phyloP scores from a whole-genome alignment of 1,140 invertebrate genomes.

The Caerostris darwini region DNA sequence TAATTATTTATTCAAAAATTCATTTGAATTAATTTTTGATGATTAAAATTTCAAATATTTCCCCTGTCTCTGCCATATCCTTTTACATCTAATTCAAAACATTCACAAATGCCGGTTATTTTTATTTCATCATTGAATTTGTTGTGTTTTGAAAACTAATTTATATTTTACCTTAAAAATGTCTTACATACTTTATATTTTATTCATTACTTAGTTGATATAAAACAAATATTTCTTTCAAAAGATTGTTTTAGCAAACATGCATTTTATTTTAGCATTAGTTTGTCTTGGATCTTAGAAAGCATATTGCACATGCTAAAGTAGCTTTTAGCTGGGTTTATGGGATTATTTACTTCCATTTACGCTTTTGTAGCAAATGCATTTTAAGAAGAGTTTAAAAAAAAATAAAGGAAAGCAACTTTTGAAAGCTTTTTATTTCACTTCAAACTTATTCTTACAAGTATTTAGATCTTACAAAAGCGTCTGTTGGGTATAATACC shows the following conservation, averaged over 20 bases:
- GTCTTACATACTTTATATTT: no score
- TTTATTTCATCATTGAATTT: no score
- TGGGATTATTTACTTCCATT: constrained; percentile 37
- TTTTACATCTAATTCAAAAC: no score
- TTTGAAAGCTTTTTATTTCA: constrained; percentile 23
- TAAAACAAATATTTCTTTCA: background rate
- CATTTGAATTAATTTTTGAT: no score
- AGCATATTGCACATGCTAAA: background rate
- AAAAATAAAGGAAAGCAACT: background rate
- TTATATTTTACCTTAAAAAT: no score
- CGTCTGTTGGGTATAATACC: constrained; percentile 30
- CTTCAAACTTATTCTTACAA: constrained; percentile 13
- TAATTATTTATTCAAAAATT: no score
- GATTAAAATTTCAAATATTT: no score
- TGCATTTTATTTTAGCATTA: background rate
- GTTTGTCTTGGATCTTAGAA: background rate
- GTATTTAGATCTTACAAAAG: constrained; percentile 18
- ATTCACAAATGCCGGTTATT: no score
- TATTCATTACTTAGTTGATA: no score
- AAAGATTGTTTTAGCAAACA: background rate
- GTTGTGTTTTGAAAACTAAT: no score
- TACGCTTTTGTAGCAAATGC: background rate
- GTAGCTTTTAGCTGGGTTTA: background rate
- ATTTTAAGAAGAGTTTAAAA: background rate
- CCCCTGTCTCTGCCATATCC: no score